These are phyloP conservation scores for Dryadula phaetusa DNA, from an alignment of 2,888 invertebrate species.

Conservation along the genomic window DNA sequence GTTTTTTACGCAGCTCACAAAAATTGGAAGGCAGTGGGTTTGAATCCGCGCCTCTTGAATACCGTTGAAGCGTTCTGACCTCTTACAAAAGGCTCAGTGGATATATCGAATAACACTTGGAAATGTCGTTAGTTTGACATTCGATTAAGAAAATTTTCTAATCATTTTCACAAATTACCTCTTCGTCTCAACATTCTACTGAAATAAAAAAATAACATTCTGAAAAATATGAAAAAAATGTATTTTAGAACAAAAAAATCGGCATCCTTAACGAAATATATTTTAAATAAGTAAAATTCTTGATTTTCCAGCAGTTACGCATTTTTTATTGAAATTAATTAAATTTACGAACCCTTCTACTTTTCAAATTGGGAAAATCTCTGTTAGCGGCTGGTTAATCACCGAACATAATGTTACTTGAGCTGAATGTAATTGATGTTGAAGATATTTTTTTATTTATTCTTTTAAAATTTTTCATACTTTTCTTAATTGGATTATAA, in stretches of 20 bases:
- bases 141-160: too few species aligned
- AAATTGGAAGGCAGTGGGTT: too few species aligned
- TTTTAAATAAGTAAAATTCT: background rate
- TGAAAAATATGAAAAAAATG: background rate
- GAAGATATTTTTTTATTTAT: background rate
- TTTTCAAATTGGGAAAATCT: constrained; percentile 5
- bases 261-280: background rate
- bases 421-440: background rate
- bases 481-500: too few species aligned
- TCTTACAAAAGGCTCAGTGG: too few species aligned
- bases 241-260: background rate
- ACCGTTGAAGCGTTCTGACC: too few species aligned
- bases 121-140: too few species aligned
- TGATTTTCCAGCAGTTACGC: background rate
- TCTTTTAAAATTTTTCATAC: too few species aligned
- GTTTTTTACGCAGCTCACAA: too few species aligned
- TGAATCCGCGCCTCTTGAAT: too few species aligned
- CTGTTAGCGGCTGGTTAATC: constrained; percentile 6
- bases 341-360: constrained; percentile 10
- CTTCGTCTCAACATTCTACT: background rate
- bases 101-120: too few species aligned
- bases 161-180: too few species aligned
- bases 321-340: constrained; percentile 12
- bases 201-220: background rate
- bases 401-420: constrained; percentile 10